phyloP scores from a whole-genome alignment of 23 tunicate species.

The Corella eumyota region DNA sequence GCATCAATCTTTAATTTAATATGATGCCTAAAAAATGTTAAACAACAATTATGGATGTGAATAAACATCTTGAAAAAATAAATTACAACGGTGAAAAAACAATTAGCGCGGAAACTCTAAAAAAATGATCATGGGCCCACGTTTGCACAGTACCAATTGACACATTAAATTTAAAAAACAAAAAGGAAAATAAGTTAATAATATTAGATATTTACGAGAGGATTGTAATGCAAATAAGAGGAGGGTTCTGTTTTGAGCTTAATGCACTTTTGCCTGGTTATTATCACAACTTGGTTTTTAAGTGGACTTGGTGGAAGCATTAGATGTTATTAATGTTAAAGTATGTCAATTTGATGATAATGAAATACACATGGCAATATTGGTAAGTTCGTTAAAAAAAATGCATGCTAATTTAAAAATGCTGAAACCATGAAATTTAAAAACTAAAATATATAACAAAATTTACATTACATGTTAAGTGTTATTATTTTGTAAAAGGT shows the following conservation, averaged over 20 bases:
- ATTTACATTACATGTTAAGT: too few species aligned
- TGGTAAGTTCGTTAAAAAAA: too few species aligned
- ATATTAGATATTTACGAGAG: conserved; percentile 4
- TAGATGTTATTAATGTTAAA: background rate
- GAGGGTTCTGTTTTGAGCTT: conserved; percentile 26
- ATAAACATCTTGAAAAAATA: background rate
- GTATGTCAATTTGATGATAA: too few species aligned
- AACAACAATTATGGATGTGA: conserved; percentile 4
- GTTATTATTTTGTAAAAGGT: too few species aligned
- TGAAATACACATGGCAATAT: too few species aligned
- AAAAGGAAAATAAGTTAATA: background rate
- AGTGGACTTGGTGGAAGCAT: background rate
- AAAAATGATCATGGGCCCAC: background rate
- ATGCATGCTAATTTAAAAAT: too few species aligned
- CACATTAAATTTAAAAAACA: conserved; percentile 9
- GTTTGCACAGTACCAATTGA: conserved; percentile 24
- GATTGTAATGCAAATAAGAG: conserved; percentile 17
- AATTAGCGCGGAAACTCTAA: conserved; percentile 7
- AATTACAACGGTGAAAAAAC: conserved; percentile 8
- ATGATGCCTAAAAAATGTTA: too few species aligned
- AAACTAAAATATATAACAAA: too few species aligned
- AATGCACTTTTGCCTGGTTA: conserved; percentile 17
- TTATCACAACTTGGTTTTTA: background rate
- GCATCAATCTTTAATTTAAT: too few species aligned
- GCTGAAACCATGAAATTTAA: too few species aligned